Percentiles rank a stretch among this genome's conserved stretches.
phyloP scores from a whole-genome alignment of 2,113 vertebrate genomes.

The Grammomys dolichurus region DNA sequence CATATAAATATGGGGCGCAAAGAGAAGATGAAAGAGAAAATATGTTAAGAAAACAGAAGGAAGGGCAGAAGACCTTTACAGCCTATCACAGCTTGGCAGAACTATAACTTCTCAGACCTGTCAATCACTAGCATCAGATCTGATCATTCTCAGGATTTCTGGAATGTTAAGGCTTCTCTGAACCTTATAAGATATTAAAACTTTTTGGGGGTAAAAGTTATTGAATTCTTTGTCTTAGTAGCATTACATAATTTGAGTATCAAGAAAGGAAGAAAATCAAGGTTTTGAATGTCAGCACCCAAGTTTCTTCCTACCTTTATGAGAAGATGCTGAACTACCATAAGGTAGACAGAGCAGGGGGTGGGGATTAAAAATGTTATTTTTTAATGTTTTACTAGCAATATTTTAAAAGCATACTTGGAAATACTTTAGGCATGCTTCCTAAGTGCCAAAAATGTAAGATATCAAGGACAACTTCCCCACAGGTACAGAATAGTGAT shows the following conservation, averaged over 20 bases:
- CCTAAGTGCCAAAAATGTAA: conserved; percentile 65
- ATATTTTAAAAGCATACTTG: conserved; percentile 39
- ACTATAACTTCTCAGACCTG: conserved; percentile 56
- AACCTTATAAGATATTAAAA: background rate
- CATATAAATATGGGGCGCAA: conserved; percentile 72
- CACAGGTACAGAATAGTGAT: conserved; percentile 45
- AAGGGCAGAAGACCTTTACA: conserved; percentile 65
- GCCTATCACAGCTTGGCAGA: conserved; percentile 63
- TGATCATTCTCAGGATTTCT: conserved; percentile 23
- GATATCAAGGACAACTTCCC: conserved; percentile 22
- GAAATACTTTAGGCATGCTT: conserved; percentile 17
- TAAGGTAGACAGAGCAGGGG: background rate
- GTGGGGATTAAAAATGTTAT: background rate
- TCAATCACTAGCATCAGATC: background rate
- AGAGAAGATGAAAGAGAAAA: conserved; percentile 33
- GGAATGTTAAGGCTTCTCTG: background rate
- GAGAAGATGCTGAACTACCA: conserved; percentile 21
- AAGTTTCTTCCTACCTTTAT: conserved; percentile 43
- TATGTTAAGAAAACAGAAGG: conserved; percentile 51
- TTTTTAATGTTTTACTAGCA: conserved; percentile 37
- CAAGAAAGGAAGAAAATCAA: conserved; percentile 70
- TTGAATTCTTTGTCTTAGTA: conserved; percentile 34
- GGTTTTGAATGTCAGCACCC: conserved; percentile 59
- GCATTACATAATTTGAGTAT: conserved; percentile 48
- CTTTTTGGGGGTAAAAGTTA: background rate